phyloP scores from a whole-genome alignment of 1,140 invertebrate species.

The Dreissena rostriformis region DNA sequence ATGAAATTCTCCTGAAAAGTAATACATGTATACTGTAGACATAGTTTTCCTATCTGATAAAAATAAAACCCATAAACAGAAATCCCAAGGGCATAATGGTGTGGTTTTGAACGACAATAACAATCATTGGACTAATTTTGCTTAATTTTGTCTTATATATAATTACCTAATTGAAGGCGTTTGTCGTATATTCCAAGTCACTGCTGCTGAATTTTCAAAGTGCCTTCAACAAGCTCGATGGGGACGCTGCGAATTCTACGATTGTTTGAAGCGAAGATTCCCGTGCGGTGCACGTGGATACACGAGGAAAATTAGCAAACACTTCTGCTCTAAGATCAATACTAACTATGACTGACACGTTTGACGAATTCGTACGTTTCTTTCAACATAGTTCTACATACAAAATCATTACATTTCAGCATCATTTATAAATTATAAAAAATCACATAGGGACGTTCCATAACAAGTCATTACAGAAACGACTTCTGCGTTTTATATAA shows the following conservation, averaged over 20 bases:
- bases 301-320: conserved; percentile 44
- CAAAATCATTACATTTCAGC: no score
- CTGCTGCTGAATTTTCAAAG: background rate
- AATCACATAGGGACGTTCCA: no score
- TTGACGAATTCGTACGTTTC: no score
- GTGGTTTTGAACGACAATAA: background rate
- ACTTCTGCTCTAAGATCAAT: conserved; percentile 44
- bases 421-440: no score
- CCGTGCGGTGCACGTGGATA: conserved; percentile 30
- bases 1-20: no score
- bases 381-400: no score
- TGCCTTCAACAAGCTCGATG: conserved; percentile 4
- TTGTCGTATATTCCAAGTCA: background rate
- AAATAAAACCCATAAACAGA: background rate
- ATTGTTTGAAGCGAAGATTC: conserved; percentile 35
- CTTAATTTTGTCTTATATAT: background rate
- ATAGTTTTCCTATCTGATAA: background rate
- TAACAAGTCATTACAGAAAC: no score
- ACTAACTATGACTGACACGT: background rate
- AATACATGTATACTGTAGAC: background rate
- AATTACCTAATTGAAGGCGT: background rate
- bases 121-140: background rate
- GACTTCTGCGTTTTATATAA: no score
- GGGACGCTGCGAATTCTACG: conserved; percentile 37
- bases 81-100: background rate